Percentiles rank a stretch among this genome's conserved stretches.
Conservation (phyloP, 2,113 vertebrate genomes). For the Rynchops niger region DNA sequence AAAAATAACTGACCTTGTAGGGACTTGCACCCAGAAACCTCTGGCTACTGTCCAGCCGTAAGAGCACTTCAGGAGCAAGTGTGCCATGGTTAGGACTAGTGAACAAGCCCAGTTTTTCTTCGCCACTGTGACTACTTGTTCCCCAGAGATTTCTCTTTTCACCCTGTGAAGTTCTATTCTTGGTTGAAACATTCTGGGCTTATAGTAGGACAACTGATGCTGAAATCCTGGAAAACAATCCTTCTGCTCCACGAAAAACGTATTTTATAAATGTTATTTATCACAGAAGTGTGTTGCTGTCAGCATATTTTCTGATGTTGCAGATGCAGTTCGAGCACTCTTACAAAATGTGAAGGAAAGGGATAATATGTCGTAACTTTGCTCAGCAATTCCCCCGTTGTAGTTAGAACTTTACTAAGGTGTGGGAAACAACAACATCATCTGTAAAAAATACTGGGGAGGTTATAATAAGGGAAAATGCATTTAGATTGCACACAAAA, state of each 20-base stretch:
- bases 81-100: background rate
- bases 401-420: background rate
- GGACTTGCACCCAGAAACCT: slow-evolving; percentile 9
- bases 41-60: background rate
- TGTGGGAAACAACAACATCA: background rate
- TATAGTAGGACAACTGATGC: background rate
- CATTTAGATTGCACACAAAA: background rate
- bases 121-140: background rate
- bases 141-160: background rate
- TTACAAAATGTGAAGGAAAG: rapidly evolving
- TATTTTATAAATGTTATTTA: background rate
- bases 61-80: background rate
- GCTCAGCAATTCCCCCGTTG: background rate
- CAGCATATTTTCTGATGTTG: background rate
- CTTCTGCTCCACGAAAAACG: background rate
- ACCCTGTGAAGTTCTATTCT: background rate
- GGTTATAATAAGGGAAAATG: background rate
- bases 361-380: background rate
- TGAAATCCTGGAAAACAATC: background rate
- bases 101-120: background rate
- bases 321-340: background rate
- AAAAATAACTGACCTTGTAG: slow-evolving; percentile 55
- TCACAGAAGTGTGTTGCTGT: background rate
- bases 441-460: background rate
- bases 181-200: background rate